phyloP scores from a whole-genome alignment of 2,888 invertebrate species.

The Calameuta pallipes region DNA sequence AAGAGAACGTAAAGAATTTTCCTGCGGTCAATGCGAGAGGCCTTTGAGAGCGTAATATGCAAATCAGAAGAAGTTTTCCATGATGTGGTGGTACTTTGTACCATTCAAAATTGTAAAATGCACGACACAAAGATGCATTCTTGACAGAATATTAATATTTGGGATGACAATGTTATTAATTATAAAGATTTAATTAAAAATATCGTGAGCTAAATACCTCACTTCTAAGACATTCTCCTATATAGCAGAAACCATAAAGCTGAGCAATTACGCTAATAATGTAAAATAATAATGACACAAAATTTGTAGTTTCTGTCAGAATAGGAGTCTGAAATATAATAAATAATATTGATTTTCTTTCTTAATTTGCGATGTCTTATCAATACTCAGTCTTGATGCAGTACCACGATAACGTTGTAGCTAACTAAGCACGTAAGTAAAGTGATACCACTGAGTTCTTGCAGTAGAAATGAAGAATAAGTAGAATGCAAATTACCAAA shows the following conservation, averaged over 20 bases:
- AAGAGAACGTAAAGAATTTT: conserved; percentile 68
- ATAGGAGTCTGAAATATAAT: no score
- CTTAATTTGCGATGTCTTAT: no score
- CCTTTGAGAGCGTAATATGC: conserved; percentile 67
- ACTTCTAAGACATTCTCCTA: conserved; percentile 35
- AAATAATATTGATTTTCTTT: no score
- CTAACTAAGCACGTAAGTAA: conserved; percentile 27
- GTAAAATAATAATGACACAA: no score
- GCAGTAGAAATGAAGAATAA: conserved; percentile 11
- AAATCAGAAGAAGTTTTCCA: conserved; percentile 64
- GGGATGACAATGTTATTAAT: conserved; percentile 3
- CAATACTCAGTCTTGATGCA: background rate
- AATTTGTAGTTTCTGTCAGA: no score
- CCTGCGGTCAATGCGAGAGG: conserved; percentile 68
- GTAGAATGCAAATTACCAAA: no score
- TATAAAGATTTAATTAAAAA: no score
- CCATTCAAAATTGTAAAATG: conserved; percentile 68
- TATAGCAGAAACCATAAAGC: conserved; percentile 26
- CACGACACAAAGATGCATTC: conserved; percentile 65
- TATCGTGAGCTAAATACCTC: conserved; percentile 21
- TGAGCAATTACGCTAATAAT: no score
- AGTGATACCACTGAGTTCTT: conserved; percentile 17
- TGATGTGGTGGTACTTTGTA: conserved; percentile 54
- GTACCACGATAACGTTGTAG: conserved; percentile 20
- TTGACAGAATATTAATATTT: conserved; percentile 31